Evolutionary conservation across 2,888 invertebrate genomes (phyloP).

Genomic region (Patella caerulea): DNA sequence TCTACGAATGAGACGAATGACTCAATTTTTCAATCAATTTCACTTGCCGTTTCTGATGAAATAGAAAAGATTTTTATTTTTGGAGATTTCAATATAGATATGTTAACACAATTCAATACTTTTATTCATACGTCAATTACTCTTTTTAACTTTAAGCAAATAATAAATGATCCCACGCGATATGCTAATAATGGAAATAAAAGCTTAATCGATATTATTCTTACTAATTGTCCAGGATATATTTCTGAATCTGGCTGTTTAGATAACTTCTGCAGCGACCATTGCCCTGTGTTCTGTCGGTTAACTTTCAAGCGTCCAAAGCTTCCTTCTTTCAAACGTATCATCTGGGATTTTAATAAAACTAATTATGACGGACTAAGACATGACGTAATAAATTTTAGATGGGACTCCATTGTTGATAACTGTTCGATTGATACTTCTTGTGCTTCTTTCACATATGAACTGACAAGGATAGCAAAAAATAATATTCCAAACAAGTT

Average conservation of each 20-base stretch:
- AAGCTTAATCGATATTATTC: too few relatives aligned
- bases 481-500: too few relatives aligned
- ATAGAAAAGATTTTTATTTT: not conserved
- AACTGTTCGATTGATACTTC: too few relatives aligned
- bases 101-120: too few relatives aligned
- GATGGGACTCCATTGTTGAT: too few relatives aligned
- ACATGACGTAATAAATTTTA: not conserved
- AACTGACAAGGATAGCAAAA: too few relatives aligned
- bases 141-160: too few relatives aligned
- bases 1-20: not conserved
- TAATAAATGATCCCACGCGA: too few relatives aligned
- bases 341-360: not conserved
- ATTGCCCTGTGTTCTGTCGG: not conserved
- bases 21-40: not conserved
- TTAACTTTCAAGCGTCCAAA: not conserved
- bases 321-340: not conserved
- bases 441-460: too few relatives aligned
- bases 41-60: not conserved
- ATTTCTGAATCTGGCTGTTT: not conserved
- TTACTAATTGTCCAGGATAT: not conserved
- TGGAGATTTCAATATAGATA: too few relatives aligned
- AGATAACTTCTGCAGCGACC: not conserved
- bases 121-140: too few relatives aligned
- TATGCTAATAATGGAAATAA: too few relatives aligned
- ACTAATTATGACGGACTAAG: not conserved